Evolutionary conservation across 2,797 vertebrate species (phyloP), one percentile per base, ranked within the genome.

Genomic region (Pagetopsis macropterus): DNA sequence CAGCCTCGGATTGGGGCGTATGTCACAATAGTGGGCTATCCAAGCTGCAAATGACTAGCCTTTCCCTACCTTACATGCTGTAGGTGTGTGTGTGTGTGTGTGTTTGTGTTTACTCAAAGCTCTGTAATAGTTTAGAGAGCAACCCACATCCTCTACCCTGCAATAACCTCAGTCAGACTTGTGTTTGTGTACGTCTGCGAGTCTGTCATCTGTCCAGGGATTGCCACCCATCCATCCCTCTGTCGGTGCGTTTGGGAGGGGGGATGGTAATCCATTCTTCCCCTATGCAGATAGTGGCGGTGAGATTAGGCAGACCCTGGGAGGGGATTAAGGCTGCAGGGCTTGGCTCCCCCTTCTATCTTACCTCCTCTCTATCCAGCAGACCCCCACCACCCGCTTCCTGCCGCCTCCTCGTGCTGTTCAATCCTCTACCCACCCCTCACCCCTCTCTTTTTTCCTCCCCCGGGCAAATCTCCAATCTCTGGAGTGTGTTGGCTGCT

Each of bases 251-350:
- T 81, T 45, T 73, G 89, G 88, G 64, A 78, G 48, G 78, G 89
- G 88, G 88, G 86, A 85, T 79, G 88, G 88, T 92, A 91, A 92
- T 92, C 90, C 90, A 85, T 89, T 87, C 81, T 78, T 84, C 84
- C 85, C 82, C 82, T 90, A 89, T 91, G 90, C 87, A 88, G 88
- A 92, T 92, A 82, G 87, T 50, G 84, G 79, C 15, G 56, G 69
- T 72, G 83, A 92, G 91, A 92, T 93, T 93, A 92, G 83, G 82
- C 85, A 88, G 88, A 90, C 90, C 91, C 88, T 72, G 85, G 59
- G 76, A 91, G 87, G 86, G 90, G 91, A 93, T 91, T 92, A 91
- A 80, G 75, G 84, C 76, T 85, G 76, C 74, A 78, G 86, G 75
- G 84, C 37, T 84, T 78, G 80, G 73, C 84, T 76, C 77, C 78